Evolutionary conservation across 2,888 invertebrate species (phyloP), one percentile per base, ranked within the genome.

Genomic region (Acanthopleura granulata): DNA sequence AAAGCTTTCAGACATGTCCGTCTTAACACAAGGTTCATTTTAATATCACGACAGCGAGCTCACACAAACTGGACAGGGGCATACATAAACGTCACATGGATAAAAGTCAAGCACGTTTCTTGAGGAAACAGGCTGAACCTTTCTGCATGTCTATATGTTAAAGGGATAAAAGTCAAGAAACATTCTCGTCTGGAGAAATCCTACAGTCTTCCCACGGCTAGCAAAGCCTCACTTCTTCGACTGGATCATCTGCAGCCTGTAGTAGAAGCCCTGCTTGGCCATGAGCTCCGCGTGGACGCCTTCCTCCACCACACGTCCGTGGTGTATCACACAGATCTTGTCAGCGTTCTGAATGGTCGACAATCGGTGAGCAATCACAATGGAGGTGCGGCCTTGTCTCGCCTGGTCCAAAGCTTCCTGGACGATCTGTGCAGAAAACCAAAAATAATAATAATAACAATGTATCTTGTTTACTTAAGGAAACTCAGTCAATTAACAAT

Each of bases 301-400:
- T 25, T 72, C n/a, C 75, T 85, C 85, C 14, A 77, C 77, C 6
- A 85, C 78, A 27, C 73, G 62, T 16, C 86, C 86, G 69, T 83
- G 77, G 51, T 81, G 75, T 66, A 86, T 80, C 25, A 91, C 90
- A 40, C 87, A 79, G 70, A 91, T 91, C 79, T 86, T 78, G 91
- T 96, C 95, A 1, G 90, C 90, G 72, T 86, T 87, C 74, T 90
- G 87, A 6, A 91, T 89, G 0, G 91, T 91, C 0, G 88, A 88
- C 50, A 91, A 82, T 6, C 91, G 83, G 77, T 91, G 91, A 1
- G 91, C 90, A 50, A 91, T 89, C 27, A 91, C 84, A 69, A 91
- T 82, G 0, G 89, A 89, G 0, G 91, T 91, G 61, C 89, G 79
- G 30, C 90, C 89, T 66, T 84, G 80, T 72, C 89, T 80, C 74